phyloP scores from a whole-genome alignment of 2,113 vertebrate species.

The Sceloporus undulatus region DNA sequence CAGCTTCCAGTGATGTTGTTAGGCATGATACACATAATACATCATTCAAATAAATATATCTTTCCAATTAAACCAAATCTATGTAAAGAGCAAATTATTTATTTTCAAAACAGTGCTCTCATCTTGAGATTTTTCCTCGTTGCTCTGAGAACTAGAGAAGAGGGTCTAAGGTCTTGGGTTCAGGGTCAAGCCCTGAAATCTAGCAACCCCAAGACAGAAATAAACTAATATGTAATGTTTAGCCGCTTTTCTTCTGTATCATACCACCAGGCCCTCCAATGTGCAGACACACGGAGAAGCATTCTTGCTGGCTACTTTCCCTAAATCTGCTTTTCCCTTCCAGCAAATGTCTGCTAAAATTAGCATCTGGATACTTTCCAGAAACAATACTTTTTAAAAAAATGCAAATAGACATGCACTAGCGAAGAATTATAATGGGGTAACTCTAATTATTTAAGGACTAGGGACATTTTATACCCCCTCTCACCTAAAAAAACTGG shows the following conservation, averaged over 20 bases:
- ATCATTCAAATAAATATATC: no score
- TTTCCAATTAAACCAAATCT: no score
- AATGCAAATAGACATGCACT: neutral
- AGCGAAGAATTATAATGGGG: neutral
- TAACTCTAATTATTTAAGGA: neutral
- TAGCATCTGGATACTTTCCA: slow-evolving; percentile 12
- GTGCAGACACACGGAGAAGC: neutral
- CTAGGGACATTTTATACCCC: neutral
- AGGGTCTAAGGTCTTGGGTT: no score
- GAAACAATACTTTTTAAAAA: neutral
- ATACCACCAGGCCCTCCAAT: neutral
- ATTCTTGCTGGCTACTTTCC: neutral
- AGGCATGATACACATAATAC: no score
- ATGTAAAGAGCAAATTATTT: no score
- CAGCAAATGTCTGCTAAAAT: slow-evolving; percentile 16
- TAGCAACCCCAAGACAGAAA: neutral
- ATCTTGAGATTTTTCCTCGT: no score
- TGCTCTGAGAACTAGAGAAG: no score
- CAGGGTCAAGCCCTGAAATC: no score
- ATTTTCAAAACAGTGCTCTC: no score
- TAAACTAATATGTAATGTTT: neutral
- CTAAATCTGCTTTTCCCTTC: neutral
- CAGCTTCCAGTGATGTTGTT: no score
- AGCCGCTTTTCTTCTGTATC: neutral
- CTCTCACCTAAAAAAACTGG: neutral